A percentile compares a stretch with the other conserved stretches of the same genome.
Conservation (phyloP, 2,113 vertebrate species). For the Podarcis raffonei region DNA sequence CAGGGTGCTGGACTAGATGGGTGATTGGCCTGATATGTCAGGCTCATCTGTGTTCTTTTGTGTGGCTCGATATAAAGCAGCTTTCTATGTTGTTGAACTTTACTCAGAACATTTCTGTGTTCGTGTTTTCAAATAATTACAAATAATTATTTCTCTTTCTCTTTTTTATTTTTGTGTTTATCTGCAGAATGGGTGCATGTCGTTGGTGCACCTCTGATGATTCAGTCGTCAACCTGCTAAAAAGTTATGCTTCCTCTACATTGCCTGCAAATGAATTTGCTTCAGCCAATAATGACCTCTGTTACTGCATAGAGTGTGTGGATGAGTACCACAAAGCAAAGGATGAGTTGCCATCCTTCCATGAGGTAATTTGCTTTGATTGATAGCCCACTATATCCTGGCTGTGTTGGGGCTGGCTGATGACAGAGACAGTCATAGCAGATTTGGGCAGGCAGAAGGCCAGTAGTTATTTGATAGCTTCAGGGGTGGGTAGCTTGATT, state of each 20-base stretch:
- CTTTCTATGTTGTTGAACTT: too few species aligned
- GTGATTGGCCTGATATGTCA: too few species aligned
- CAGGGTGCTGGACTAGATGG: too few species aligned
- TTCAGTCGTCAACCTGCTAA: constrained; percentile 56
- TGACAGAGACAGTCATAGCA: not conserved
- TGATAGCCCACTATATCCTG: not conserved
- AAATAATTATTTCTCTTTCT: not conserved
- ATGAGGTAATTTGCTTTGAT: constrained; percentile 73
- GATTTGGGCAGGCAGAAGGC: not conserved
- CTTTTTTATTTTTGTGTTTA: not conserved
- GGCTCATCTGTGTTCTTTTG: too few species aligned
- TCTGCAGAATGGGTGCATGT: constrained; percentile 83
- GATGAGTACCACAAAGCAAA: constrained; percentile 82
- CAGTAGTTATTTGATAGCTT: not conserved
- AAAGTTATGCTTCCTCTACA: constrained; percentile 67
- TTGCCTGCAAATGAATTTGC: constrained; percentile 60
- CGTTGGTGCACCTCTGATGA: constrained; percentile 82
- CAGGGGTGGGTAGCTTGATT: too few species aligned
- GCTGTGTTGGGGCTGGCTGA: not conserved
- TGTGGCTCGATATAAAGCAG: too few species aligned
- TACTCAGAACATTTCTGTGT: too few species aligned
- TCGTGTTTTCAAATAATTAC: too few species aligned
- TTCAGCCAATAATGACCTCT: constrained; percentile 80
- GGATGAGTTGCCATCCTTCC: constrained; percentile 71
- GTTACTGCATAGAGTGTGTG: constrained; percentile 85